Percentiles rank a stretch among this genome's conserved stretches.
Conservation (phyloP, 2,888 invertebrate genomes). For the Geophilus truncorum region DNA sequence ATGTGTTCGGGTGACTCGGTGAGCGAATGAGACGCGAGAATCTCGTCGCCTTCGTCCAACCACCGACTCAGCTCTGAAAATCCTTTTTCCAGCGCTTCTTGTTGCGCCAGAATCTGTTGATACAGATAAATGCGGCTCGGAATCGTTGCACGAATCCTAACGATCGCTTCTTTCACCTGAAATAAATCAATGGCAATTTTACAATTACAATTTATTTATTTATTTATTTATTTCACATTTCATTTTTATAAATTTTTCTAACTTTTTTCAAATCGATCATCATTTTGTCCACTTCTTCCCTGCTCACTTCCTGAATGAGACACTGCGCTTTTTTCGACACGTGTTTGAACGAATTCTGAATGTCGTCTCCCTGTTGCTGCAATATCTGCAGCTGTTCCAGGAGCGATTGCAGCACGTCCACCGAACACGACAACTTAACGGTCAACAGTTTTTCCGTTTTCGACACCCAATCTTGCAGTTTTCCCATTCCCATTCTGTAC, state of each 20-base stretch:
- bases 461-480: conserved; percentile 71
- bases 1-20: conserved; percentile 65
- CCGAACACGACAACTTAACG: conserved; percentile 66
- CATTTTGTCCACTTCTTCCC: conserved; percentile 85
- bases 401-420: conserved; percentile 72
- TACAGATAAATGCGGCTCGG: conserved; percentile 76
- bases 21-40: conserved; percentile 59
- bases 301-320: conserved; percentile 78
- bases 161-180: conserved; percentile 62
- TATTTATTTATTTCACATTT: background rate
- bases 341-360: conserved; percentile 82
- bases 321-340: conserved; percentile 88
- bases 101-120: conserved; percentile 74
- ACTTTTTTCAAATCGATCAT: conserved; percentile 72
- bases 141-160: conserved; percentile 73
- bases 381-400: conserved; percentile 65
- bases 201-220: too few relatives aligned
- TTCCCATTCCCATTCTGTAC: conserved; percentile 67
- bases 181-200: background rate
- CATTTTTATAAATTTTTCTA: background rate
- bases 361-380: conserved; percentile 74
- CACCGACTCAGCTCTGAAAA: conserved; percentile 78
- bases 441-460: conserved; percentile 67
- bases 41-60: conserved; percentile 75
- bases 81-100: conserved; percentile 82